Conservation (phyloP, 2,113 vertebrate species). For the Bothrops jararaca region DNA sequence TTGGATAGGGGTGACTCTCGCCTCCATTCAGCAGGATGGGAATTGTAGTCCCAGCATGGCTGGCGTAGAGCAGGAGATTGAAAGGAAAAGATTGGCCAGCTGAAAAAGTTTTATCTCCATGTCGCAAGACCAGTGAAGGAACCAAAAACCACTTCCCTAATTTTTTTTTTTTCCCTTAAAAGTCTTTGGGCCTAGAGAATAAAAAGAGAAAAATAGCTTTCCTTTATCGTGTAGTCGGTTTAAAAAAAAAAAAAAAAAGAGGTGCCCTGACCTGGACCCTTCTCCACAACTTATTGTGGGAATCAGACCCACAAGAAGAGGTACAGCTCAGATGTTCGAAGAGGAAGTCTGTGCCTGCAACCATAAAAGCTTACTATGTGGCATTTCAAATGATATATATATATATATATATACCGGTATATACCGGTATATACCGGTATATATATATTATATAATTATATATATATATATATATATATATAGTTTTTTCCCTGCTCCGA, state of each 20-base stretch:
- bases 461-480: background rate
- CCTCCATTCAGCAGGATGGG: background rate
- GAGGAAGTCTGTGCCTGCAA: slow-evolving; percentile 59
- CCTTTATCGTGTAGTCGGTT: slow-evolving; percentile 60
- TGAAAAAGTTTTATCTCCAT: background rate
- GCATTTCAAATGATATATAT: background rate
- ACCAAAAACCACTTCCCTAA: slow-evolving; percentile 18
- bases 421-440: too few relatives aligned
- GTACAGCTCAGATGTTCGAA: slow-evolving; percentile 68
- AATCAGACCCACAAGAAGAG: slow-evolving; percentile 65
- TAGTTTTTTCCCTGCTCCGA: background rate
- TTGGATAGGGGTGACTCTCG: background rate
- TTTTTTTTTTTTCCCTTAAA: background rate
- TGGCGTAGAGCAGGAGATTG: background rate
- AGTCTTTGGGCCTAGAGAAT: slow-evolving; percentile 35
- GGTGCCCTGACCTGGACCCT: slow-evolving; percentile 60
- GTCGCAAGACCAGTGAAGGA: fast-evolving
- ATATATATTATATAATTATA: too few relatives aligned
- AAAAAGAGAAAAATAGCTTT: slow-evolving; percentile 41
- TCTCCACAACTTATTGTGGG: slow-evolving; percentile 64
- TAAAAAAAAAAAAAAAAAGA: slow-evolving; percentile 40
- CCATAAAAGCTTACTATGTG: slow-evolving; percentile 51
- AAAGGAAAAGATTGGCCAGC: background rate
- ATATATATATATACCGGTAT: too few relatives aligned
- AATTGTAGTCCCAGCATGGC: background rate